Base-by-base conservation (phyloP, 2,888 invertebrate species). In the Aphodius granarius region DNA sequence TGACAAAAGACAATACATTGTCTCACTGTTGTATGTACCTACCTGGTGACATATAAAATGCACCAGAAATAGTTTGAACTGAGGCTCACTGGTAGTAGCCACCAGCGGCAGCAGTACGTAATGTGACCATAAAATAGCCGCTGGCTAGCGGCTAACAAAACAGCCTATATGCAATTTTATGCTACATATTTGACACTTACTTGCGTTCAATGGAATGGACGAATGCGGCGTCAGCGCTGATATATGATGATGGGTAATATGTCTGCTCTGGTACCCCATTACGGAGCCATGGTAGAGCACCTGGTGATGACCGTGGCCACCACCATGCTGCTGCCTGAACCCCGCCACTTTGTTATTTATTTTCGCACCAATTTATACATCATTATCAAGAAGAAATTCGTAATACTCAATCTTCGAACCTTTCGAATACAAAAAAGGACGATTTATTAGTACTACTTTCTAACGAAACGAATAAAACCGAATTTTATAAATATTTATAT, bases 211-310 rank as follows among this genome's bases (percentile, higher is more conserved):
- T 1, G 87, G 87, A 23, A 87, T 81, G 71, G 85, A 82, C 23
- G 85, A 84, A 79, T 86, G 86, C 17, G 80, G 76, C 63, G 80
- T 74, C 77, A 84, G 82, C 63, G 83, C 80, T 68, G 82, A 81
- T 71, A 83, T 83, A 79, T 86, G 86, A 77, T 86, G 86, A 79
- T 86, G 86, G 77, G 82, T 81, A 81, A 85, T 83, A 78, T 86
- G 86, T 76, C 85, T 81, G 72, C 84, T 84, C 78, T 86, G 85
- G 79, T 86, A 86, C 72, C 86, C 86, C 79, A 86, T 79, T 75
- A 86, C 85, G 15, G 85, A 81, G 70, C 84, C 84, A 81, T 86
- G 86, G 83, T 87, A 87, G 75, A 87, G 85, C 82, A 87, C 86
- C 78, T 87, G 87, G 82, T 86, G 86, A 82, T 85, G 82, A 78